A percentile compares a stretch with the other conserved stretches of the same genome.
These are phyloP conservation scores for Idaea dimidiata DNA, from an alignment of 2,888 invertebrate species.

Conservation along the genomic window DNA sequence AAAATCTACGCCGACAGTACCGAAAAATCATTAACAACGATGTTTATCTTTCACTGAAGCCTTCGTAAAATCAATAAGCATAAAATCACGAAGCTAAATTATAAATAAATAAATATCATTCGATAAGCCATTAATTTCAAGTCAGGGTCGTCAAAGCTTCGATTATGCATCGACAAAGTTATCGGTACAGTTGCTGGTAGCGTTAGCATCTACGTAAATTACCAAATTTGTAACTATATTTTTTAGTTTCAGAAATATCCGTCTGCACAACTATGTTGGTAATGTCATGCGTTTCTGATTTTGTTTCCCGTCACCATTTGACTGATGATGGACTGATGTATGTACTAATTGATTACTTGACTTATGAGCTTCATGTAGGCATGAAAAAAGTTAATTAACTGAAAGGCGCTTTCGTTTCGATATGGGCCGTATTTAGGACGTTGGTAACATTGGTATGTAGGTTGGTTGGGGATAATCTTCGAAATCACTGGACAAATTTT, in stretches of 20 bases:
- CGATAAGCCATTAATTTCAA: conserved; percentile 39
- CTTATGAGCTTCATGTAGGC: conserved; percentile 54
- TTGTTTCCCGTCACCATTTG: conserved; percentile 46
- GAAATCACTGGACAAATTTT: too few species aligned
- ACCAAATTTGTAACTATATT: background rate
- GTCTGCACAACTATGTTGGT: background rate
- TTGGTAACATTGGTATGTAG: too few species aligned
- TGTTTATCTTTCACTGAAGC: conserved; percentile 9
- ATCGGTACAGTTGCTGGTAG: background rate
- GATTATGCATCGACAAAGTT: conserved; percentile 12
- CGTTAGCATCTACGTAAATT: background rate
- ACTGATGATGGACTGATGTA: conserved; percentile 51
- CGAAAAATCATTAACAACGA: background rate
- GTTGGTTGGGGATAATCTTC: too few species aligned
- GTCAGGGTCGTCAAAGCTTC: conserved; percentile 25
- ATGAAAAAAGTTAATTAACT: conserved; percentile 39
- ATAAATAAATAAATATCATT: conserved; percentile 45
- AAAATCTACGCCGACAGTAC: background rate
- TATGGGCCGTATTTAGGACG: conserved; percentile 13
- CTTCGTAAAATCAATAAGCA: conserved; percentile 30
- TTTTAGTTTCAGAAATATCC: background rate
- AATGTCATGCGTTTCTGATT: conserved; percentile 20
- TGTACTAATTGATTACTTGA: conserved; percentile 69
- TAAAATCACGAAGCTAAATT: conserved; percentile 36
- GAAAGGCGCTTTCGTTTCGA: conserved; percentile 17